A percentile compares a stretch with the other conserved stretches of the same genome.
Conservation (phyloP, 2,797 vertebrate species). For the Gallinago stenura region DNA sequence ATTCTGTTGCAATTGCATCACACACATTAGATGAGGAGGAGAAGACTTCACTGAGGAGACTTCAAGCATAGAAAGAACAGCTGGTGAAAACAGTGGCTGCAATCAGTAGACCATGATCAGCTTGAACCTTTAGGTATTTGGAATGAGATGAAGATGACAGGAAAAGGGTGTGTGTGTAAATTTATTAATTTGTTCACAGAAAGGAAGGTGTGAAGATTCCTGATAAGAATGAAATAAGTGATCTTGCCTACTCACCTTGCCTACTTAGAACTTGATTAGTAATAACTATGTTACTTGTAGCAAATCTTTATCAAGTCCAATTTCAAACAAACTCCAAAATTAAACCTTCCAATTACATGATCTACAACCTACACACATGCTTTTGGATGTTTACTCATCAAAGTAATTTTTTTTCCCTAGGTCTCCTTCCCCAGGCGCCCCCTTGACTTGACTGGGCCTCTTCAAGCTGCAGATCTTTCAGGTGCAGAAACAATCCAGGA, state of each 20-base stretch:
- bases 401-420: not conserved
- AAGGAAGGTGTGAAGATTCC: not conserved
- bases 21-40: not conserved
- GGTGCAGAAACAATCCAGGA: not conserved
- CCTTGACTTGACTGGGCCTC: not conserved
- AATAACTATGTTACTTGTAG: not conserved
- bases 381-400: not conserved
- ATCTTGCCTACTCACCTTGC: not conserved
- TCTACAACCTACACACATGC: not conserved
- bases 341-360: not conserved
- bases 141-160: not conserved
- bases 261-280: not conserved
- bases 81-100: not conserved
- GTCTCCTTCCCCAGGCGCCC: not conserved
- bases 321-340: not conserved
- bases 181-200: not conserved
- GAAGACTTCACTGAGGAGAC: not conserved
- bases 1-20: not conserved
- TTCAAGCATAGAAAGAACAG: not conserved
- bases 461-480: not conserved
- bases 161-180: not conserved
- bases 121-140: not conserved
- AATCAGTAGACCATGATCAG: not conserved
- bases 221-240: not conserved
- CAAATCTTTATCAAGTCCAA: not conserved